Percentiles rank a stretch among this genome's conserved stretches.
phyloP scores from a whole-genome alignment of 1,140 invertebrate species.

The Conus ventricosus region DNA sequence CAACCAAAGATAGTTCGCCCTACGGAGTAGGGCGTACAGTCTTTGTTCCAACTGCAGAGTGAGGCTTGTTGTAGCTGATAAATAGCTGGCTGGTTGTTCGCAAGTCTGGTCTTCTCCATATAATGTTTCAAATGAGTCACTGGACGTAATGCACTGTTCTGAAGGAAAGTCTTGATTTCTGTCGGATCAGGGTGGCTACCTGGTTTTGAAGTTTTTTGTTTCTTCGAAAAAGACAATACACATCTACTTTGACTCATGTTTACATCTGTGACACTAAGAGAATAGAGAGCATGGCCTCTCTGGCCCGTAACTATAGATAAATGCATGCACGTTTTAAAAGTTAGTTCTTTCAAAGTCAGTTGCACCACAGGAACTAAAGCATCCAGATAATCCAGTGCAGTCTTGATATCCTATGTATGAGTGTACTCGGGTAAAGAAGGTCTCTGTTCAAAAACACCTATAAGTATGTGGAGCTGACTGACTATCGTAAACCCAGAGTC shows the following conservation, averaged over 20 bases:
- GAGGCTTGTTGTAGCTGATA: too few relatives aligned
- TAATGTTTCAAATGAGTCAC: too few relatives aligned
- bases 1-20: neutral
- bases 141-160: too few relatives aligned
- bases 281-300: constrained; percentile 23
- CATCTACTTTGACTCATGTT: too few relatives aligned
- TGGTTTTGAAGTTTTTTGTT: too few relatives aligned
- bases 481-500: constrained; percentile 5
- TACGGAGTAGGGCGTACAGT: too few relatives aligned
- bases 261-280: neutral
- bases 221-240: too few relatives aligned
- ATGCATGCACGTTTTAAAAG: constrained; percentile 37
- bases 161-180: too few relatives aligned
- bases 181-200: too few relatives aligned
- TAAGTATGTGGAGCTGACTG: constrained; percentile 35
- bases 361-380: neutral
- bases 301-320: constrained; percentile 25
- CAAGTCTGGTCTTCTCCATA: too few relatives aligned
- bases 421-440: constrained; percentile 41
- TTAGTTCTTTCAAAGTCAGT: constrained; percentile 34
- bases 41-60: too few relatives aligned
- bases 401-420: constrained; percentile 41
- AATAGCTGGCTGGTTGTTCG: too few relatives aligned
- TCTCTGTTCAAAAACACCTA: constrained; percentile 38
- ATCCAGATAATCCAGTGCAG: constrained; percentile 35